phyloP scores from a whole-genome alignment of 2,797 vertebrate genomes.

The Enteromius treurensis region DNA sequence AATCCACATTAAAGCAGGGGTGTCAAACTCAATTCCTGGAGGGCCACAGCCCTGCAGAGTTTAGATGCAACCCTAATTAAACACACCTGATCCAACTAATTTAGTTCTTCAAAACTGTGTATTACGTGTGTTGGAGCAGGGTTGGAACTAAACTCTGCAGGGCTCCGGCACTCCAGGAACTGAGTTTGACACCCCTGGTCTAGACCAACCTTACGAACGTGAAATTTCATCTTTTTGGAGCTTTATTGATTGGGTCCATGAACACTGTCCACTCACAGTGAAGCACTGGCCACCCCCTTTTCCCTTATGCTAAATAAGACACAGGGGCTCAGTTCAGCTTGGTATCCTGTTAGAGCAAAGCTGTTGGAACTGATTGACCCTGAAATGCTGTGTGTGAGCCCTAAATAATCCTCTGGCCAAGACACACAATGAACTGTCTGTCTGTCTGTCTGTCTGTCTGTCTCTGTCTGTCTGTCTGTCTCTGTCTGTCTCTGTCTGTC shows the following conservation, averaged over 20 bases:
- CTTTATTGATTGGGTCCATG: slow-evolving; percentile 20
- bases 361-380: slow-evolving; percentile 31
- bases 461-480: not conserved
- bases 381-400: not conserved
- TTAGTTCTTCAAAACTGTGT: too few relatives aligned
- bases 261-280: not conserved
- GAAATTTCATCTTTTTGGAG: not conserved
- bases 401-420: not conserved
- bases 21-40: too few relatives aligned
- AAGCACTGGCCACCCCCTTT: not conserved
- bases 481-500: too few relatives aligned
- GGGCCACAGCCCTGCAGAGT: too few relatives aligned
- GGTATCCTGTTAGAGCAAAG: not conserved
- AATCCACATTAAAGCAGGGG: not conserved
- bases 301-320: slow-evolving; percentile 20
- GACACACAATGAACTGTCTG: too few relatives aligned
- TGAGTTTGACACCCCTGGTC: too few relatives aligned
- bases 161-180: too few relatives aligned
- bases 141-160: too few relatives aligned
- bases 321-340: slow-evolving; percentile 11
- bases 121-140: too few relatives aligned
- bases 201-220: too few relatives aligned
- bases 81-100: too few relatives aligned
- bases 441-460: not conserved
- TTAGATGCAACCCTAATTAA: too few relatives aligned